Percentiles rank a stretch among this genome's conserved stretches.
phyloP scores from a whole-genome alignment of 2,888 invertebrate species.

The Priocnemis perturbator region DNA sequence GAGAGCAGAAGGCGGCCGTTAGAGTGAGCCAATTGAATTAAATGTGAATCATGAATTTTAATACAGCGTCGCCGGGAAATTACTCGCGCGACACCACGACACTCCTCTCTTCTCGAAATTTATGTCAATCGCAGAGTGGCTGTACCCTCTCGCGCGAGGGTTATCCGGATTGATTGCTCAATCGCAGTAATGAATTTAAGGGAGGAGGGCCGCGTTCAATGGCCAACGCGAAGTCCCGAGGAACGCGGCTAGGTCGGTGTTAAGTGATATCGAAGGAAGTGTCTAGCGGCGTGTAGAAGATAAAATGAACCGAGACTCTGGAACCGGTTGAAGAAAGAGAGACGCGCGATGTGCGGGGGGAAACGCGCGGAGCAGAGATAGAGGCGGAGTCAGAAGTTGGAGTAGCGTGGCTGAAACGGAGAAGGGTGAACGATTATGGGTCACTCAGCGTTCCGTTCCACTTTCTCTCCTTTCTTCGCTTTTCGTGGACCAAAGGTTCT shows the following conservation, averaged over 20 bases:
- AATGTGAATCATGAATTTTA: constrained; percentile 45
- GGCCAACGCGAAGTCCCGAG: neutral
- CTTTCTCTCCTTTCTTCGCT: constrained; percentile 68
- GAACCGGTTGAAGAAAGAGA: constrained; percentile 9
- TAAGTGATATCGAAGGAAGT: neutral
- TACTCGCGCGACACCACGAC: neutral
- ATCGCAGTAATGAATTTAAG: constrained; percentile 7
- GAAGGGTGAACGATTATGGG: constrained; percentile 45
- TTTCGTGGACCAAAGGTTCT: constrained; percentile 47
- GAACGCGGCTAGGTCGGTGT: too few relatives aligned
- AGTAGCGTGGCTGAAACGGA: constrained; percentile 14
- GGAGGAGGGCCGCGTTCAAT: neutral
- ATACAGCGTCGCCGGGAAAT: constrained; percentile 21
- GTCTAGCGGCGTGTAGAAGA: neutral
- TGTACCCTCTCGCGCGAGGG: neutral
- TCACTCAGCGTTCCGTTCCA: constrained; percentile 61
- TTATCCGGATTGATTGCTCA: constrained; percentile 7
- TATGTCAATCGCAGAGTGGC: neutral
- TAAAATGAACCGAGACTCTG: neutral
- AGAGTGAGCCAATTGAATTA: constrained; percentile 40
- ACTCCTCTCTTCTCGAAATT: neutral
- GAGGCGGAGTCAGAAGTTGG: neutral
- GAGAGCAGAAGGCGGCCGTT: constrained; percentile 12
- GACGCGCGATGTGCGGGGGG: neutral
- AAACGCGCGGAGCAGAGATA: constrained; percentile 3